Base-by-base conservation (phyloP, 2,113 vertebrate genomes). In the Brachypodius melanocephalos region DNA sequence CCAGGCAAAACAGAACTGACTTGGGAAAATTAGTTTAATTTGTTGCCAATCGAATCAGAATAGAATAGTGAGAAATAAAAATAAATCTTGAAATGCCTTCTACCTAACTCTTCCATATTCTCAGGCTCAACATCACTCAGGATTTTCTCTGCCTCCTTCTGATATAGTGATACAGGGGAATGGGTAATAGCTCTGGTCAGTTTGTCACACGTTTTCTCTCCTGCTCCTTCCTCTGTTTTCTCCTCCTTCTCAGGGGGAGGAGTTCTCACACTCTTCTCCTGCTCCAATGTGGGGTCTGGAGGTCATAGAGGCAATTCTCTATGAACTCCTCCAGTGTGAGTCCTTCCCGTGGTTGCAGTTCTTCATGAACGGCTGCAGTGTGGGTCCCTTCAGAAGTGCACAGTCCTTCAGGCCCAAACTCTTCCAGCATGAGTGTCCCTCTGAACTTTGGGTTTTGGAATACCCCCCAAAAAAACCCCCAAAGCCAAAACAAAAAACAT, bases 51-150 rank as follows among this genome's bases (percentile, higher is more conserved):
- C 8, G 48, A 75, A 79, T 34, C 20, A 38, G 11, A 62, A 3
- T 15, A 66, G 8, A 2, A 7, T 36, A 65, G 28, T 46, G 25
- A 78, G 18, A 78, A 59, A 73, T 31, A 34, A 43, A 85, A 12
- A 0, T 2, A 43, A 48, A 65, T 49, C 32, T 40, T 45, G n/a
- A 67, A 77, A 17, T 9, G 40, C 1, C 8, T 59, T 85, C 2
- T 6, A 22, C 2, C 4, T 2, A 36, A 10, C 7, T 3, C 4
- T 63, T 20, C 9, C 19, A 74, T 54, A 28, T 85, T 54, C 12
- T 17, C 0, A 0, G 7, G 18, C n/a, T 49, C 48, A 49, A 8
- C 0, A 1, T 45, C 9, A 18, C 2, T 51, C 17, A 13, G 2
- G 3, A 61, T 59, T 62, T 66, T 69, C 10, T 68, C 34, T 81